Evolutionary conservation across 2,113 vertebrate genomes (phyloP), one percentile per base, ranked within the genome.

Genomic region (Oreochromis spilurus): DNA sequence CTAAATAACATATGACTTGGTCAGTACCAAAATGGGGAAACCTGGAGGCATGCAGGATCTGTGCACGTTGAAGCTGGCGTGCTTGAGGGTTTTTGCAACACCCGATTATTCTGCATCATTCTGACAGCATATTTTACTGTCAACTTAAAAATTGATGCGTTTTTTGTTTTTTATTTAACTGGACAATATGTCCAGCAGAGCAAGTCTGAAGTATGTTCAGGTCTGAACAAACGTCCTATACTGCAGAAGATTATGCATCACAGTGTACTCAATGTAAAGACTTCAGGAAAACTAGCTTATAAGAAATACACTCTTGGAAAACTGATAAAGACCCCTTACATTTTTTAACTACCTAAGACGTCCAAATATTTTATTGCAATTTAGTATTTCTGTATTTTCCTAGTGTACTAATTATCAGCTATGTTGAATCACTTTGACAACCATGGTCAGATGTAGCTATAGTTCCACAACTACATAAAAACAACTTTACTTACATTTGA

Each of bases 151-250:
- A 77, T 19, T n/a, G 1, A n/a, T 31, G 24, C 12, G 0, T 7
- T 17, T 11, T 36, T n/a, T 36, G 13, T 57, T 29, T 55, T 1
- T 24, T 45, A 7, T 67, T 21, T 67, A 70, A 24, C n/a, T 43
- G 0, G 62, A 24, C 21, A 29, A 7, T 75, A 48, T 48, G 43
- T 43, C 36, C 36, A 70, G 70, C 70, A 77, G 8, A 9, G 52
- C 4, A 53, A 19, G 8, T 53, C 19, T 53, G 12, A 48, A 36
- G 34, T 36, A 34, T 34, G 34, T 34, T 34, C 34, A 36, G 0
- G 19, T 38, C 1, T 26, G 43, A 70, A 21, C 21, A 3, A 16
- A 16, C 0, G 0, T 43, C 12, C 3, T 1, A 43, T 43, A 16
- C 40, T 72, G 40, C 38, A 45, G 38, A 9, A 72, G 13, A 45